phyloP scores from a whole-genome alignment of 2,888 invertebrate species.

The Beris morrisii region DNA sequence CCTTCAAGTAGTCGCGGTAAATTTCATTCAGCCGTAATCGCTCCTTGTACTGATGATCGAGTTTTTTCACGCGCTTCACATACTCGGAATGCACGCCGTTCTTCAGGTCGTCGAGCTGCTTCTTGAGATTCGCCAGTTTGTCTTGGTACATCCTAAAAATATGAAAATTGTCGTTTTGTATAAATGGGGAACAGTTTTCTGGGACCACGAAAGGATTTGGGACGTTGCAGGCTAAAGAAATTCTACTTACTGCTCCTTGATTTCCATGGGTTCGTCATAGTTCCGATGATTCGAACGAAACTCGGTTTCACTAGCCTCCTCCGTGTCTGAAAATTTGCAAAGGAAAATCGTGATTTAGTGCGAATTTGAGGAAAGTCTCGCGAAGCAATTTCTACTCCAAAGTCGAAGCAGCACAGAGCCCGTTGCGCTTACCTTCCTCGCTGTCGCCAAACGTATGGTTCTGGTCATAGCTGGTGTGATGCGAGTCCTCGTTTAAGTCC shows the following conservation, averaged over 20 bases:
- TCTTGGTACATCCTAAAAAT: conserved; percentile 80
- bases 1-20: conserved; percentile 77
- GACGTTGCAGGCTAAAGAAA: neutral
- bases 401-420: too few species aligned
- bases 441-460: conserved; percentile 56
- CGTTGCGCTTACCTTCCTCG: conserved; percentile 58
- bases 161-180: conserved; percentile 13
- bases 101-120: conserved; percentile 85
- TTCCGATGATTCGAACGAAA: conserved; percentile 62
- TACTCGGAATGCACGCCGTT: conserved; percentile 87
- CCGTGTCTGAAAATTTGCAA: conserved; percentile 71
- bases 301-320: conserved; percentile 96
- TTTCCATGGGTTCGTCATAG: conserved; percentile 50
- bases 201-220: too few species aligned
- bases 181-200: neutral
- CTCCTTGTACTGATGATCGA: conserved; percentile 82
- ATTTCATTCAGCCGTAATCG: conserved; percentile 75
- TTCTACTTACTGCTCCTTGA: conserved; percentile 55
- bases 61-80: conserved; percentile 74
- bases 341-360: conserved; percentile 26
- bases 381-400: too few species aligned
- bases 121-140: conserved; percentile 83
- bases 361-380: conserved; percentile 36
- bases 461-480: conserved; percentile 45
- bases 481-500: conserved; percentile 46